A percentile compares a stretch with the other conserved stretches of the same genome.
Evolutionary conservation across 2,113 vertebrate species (phyloP).

Genomic region (Gasterosteus aculeatus): DNA sequence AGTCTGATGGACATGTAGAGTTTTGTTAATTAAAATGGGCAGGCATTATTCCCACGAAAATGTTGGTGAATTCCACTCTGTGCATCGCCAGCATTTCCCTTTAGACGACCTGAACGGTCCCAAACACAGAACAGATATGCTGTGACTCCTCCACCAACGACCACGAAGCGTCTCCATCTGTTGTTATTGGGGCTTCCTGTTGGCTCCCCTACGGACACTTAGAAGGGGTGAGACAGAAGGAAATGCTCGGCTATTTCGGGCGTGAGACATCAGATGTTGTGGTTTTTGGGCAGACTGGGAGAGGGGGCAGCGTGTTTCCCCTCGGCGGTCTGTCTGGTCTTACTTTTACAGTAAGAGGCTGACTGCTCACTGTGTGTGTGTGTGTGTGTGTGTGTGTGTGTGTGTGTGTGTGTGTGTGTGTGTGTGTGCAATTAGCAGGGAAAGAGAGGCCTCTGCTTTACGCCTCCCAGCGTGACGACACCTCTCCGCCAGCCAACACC

Average conservation of each 20-base stretch:
- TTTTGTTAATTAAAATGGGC: slow-evolving; percentile 73
- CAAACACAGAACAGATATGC: slow-evolving; percentile 4
- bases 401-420: slow-evolving; percentile 67
- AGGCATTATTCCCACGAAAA: slow-evolving; percentile 63
- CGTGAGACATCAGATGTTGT: slow-evolving; percentile 72
- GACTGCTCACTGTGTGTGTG: slow-evolving; percentile 67
- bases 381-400: slow-evolving; percentile 68
- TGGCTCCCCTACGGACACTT: slow-evolving; percentile 25
- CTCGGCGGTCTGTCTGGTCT: slow-evolving; percentile 61
- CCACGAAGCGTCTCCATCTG: not conserved
- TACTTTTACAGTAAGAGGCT: slow-evolving; percentile 58
- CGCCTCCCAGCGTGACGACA: slow-evolving; percentile 61
- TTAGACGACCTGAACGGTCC: not conserved
- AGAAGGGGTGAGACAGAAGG: slow-evolving; percentile 34
- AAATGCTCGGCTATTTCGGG: slow-evolving; percentile 64
- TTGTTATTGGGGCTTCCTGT: slow-evolving; percentile 48
- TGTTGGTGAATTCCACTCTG: slow-evolving; percentile 44
- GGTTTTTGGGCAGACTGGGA: slow-evolving; percentile 56
- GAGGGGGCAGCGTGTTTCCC: slow-evolving; percentile 57
- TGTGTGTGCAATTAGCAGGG: slow-evolving; percentile 67
- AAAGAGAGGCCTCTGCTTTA: slow-evolving; percentile 41
- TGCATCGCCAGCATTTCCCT: slow-evolving; percentile 35
- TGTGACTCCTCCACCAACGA: not conserved
- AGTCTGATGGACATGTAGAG: slow-evolving; percentile 47
- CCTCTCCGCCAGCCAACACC: slow-evolving; percentile 42